phyloP scores from a whole-genome alignment of 2,113 vertebrate species.

The Seriola rivoliana region DNA sequence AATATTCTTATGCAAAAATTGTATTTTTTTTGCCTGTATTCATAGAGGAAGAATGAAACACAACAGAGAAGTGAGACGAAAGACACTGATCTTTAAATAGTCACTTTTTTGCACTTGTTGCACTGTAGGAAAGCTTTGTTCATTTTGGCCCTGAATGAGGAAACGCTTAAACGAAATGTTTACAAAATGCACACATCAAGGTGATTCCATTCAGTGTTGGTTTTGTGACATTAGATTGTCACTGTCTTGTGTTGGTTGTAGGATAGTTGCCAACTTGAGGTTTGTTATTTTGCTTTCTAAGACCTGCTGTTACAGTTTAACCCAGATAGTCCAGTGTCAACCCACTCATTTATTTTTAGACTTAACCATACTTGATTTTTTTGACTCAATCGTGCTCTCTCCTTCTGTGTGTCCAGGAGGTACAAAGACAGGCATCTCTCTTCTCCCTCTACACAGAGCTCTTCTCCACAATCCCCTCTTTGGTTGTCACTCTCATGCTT shows the following conservation, averaged over 20 bases:
- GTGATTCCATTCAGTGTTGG: not conserved
- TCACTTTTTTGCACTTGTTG: slow-evolving; percentile 16
- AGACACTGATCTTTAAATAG: not conserved
- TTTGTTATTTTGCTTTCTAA: not conserved
- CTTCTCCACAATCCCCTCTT: slow-evolving; percentile 87
- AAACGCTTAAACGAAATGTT: slow-evolving; percentile 3
- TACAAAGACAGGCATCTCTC: slow-evolving; percentile 90
- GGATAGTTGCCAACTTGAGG: not conserved
- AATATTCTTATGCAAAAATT: not conserved
- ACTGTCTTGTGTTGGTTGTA: not conserved
- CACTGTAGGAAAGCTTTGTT: not conserved
- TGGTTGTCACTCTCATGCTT: slow-evolving; percentile 91
- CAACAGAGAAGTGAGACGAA: slow-evolving; percentile 40
- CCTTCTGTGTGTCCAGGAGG: slow-evolving; percentile 84
- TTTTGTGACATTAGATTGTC: not conserved
- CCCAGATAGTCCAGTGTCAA: not conserved
- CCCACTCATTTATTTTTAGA: not conserved
- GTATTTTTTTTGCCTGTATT: not conserved
- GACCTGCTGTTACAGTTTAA: not conserved
- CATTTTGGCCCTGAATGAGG: not conserved
- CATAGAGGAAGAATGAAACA: not conserved
- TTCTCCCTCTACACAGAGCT: slow-evolving; percentile 90
- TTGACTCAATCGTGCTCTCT: not conserved
- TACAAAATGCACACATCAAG: not conserved
- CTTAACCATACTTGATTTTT: not conserved